Evolutionary conservation across 2,113 vertebrate genomes (phyloP), one percentile per base, ranked within the genome.

Genomic region (Mastomys natalensis): DNA sequence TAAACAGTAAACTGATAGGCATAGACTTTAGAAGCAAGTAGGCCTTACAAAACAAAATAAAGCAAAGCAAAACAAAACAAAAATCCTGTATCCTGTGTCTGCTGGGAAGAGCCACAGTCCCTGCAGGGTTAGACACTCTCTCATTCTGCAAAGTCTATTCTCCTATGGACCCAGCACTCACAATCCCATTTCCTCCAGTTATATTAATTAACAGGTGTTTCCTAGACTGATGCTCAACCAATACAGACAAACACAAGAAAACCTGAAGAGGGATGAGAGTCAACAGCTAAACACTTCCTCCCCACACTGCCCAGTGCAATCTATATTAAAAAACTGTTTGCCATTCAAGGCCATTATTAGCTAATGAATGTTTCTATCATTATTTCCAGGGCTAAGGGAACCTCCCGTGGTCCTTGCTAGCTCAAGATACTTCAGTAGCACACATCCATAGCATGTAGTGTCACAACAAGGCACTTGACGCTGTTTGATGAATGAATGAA

Each of bases 391-490:
- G 24, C 26, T 17, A 8, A 66, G 76, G 48, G 10, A 16, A n/a
- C 5, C 37, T 68, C 45, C 87, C 45, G 62, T 19, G 21, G 66
- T 68, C 66, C 66, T 55, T 9, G 37, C 17, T 16, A 26, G 73
- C 29, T 58, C 55, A 31, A 92, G 68, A 62, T 74, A 82, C 45
- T 24, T 55, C 15, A 15, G 31, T 60, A 60, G 26, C 77, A n/a
- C 51, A 3, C 1, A 24, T 17, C 31, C 7, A 2, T 8, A 24
- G 37, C 8, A 24, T 5, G n/a, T 0, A 81, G 34, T 53, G 53
- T 29, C 66, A 68, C 68, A 37, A 64, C 37, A 43, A 2, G 64
- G 37, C 0, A 19, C n/a, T 5, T 53, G 31, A 3, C 2, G 17
- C 6, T 29, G 11, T 21, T 3, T 84, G 31, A 7, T 34, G 73